These are phyloP conservation scores for Artibeus lituratus DNA, from an alignment of 2,797 vertebrate genomes.

Conservation along the genomic window DNA sequence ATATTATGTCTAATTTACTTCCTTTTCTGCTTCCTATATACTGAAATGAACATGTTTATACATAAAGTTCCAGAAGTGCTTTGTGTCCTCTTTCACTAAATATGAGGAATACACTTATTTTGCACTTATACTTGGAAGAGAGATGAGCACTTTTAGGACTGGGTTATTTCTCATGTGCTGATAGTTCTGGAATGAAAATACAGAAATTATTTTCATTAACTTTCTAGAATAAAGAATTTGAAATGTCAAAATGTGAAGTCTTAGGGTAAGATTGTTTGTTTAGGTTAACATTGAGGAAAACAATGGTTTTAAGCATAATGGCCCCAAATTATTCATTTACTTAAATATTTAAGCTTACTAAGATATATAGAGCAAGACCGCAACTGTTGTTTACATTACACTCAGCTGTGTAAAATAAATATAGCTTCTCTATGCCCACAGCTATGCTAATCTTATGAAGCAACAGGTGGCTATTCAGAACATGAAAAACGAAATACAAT, in stretches of 20 bases:
- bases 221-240: background rate
- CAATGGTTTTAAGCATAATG: background rate
- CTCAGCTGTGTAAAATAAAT: background rate
- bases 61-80: background rate
- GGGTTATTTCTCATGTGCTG: background rate
- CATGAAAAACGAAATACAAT: background rate
- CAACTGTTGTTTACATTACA: background rate
- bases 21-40: background rate
- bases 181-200: background rate
- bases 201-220: background rate
- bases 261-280: background rate
- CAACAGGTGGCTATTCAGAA: background rate
- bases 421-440: background rate
- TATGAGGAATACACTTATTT: background rate
- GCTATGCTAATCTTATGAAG: background rate
- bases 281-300: background rate
- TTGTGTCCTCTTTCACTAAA: background rate
- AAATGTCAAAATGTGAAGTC: background rate
- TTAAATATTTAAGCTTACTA: background rate
- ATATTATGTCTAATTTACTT: background rate
- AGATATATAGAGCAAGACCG: background rate
- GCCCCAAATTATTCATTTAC: background rate
- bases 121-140: background rate
- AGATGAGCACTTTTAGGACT: background rate
- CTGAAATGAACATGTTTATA: background rate